Evolutionary conservation across 2,113 vertebrate genomes (phyloP).

Genomic region (Cyphomyrus discorhynchus): DNA sequence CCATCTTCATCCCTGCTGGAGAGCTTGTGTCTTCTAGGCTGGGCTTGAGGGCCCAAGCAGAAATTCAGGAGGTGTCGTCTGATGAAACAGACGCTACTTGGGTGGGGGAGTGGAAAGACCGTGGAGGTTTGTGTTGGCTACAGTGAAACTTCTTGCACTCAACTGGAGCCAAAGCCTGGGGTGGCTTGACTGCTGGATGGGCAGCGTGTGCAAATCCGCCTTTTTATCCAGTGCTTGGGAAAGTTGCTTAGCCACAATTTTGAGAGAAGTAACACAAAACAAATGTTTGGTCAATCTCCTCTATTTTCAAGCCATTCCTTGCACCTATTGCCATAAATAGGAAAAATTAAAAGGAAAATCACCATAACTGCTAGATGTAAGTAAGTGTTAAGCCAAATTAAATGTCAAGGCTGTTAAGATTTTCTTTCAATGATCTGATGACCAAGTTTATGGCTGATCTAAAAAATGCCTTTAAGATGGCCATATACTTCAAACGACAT

Average conservation of each 20-base stretch:
- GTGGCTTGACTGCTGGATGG: not conserved
- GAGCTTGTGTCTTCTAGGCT: not conserved
- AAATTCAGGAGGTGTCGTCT: not conserved
- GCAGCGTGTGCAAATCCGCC: not conserved
- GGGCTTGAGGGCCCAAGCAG: not conserved
- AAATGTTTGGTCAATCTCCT: not conserved
- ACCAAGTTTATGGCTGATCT: not conserved
- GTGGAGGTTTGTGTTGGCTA: not conserved
- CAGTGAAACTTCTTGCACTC: not conserved
- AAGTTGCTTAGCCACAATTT: not conserved
- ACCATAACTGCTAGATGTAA: not conserved
- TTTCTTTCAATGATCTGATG: not conserved
- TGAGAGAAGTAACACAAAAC: conserved; percentile 4
- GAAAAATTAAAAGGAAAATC: not conserved
- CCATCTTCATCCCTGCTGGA: not conserved
- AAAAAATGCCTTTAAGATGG: not conserved
- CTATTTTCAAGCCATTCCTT: not conserved
- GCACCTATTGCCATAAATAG: not conserved
- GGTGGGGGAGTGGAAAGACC: not conserved
- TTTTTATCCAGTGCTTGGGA: not conserved
- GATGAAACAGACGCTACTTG: not conserved
- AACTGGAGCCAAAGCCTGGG: not conserved
- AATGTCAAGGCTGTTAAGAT: not conserved
- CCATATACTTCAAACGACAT: not conserved
- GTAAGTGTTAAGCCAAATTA: not conserved